Evolutionary conservation across 2,888 invertebrate species (phyloP).

Genomic region (Drosophila fulvimacula): DNA sequence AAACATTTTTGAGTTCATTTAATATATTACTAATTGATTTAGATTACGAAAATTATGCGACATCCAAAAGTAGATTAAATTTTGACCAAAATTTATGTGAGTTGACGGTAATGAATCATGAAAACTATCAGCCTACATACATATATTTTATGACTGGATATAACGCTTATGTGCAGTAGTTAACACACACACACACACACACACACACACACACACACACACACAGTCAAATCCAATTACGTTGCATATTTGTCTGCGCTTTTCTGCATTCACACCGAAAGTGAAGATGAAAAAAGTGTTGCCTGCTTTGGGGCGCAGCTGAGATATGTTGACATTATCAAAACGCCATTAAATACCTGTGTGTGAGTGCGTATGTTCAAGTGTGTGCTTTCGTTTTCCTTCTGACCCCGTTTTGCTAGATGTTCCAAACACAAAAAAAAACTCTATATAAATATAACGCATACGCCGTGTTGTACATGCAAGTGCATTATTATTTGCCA

Average conservation of each 20-base stretch:
- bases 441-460: constrained; percentile 20
- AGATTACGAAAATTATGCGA: background rate
- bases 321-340: constrained; percentile 52
- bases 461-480: constrained; percentile 42
- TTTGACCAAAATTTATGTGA: background rate
- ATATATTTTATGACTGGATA: background rate
- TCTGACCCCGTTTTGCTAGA: constrained; percentile 28
- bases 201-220: background rate
- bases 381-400: constrained; percentile 35
- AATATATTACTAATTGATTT: background rate
- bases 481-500: constrained; percentile 42
- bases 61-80: background rate
- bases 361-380: constrained; percentile 9
- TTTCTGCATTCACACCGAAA: constrained; percentile 35
- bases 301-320: constrained; percentile 49
- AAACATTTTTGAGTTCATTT: no score
- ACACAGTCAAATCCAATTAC: constrained; percentile 54
- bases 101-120: background rate
- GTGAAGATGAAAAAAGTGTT: constrained; percentile 34
- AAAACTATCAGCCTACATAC: background rate
- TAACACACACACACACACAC: background rate
- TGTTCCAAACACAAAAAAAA: constrained; percentile 19
- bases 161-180: background rate
- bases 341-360: constrained; percentile 49
- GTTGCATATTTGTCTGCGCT: constrained; percentile 52